These are phyloP conservation scores for Drosophila azteca DNA, from an alignment of 1,140 invertebrate genomes.

Conservation along the genomic window DNA sequence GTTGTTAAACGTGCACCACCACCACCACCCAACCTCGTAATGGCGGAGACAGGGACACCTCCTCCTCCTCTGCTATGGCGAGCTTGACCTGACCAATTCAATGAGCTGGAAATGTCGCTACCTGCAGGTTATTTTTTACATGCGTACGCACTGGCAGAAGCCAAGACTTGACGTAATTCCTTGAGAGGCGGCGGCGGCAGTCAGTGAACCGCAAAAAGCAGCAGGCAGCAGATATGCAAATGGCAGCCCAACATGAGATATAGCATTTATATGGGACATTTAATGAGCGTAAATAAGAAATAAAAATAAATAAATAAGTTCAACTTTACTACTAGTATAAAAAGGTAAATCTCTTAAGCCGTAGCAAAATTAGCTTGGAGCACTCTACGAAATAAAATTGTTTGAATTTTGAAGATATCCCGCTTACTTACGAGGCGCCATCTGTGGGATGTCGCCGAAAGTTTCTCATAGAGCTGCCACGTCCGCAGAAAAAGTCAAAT, in stretches of 20 bases:
- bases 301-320: not conserved
- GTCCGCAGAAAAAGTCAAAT: no score
- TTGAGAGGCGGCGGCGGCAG: slow-evolving; percentile 6
- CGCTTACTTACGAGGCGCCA: no score
- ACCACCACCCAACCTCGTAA: not conserved
- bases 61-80: not conserved
- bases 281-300: slow-evolving; percentile 47
- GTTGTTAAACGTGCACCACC: slow-evolving; percentile 66
- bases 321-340: slow-evolving; percentile 10
- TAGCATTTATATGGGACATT: slow-evolving; percentile 40
- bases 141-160: slow-evolving; percentile 23
- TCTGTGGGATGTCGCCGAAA: no score
- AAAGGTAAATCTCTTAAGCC: slow-evolving; percentile 1
- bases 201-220: slow-evolving; percentile 48
- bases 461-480: no score
- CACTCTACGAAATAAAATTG: no score
- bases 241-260: slow-evolving; percentile 29
- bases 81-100: slow-evolving; percentile 57
- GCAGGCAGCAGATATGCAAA: slow-evolving; percentile 48
- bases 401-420: no score
- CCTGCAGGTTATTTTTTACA: slow-evolving; percentile 21
- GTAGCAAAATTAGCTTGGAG: no score
- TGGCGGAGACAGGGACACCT: not conserved
- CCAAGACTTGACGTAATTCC: slow-evolving; percentile 23
- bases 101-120: slow-evolving; percentile 68